Conservation (phyloP, 2,113 vertebrate species). For the Aspiorhynchus laticeps region DNA sequence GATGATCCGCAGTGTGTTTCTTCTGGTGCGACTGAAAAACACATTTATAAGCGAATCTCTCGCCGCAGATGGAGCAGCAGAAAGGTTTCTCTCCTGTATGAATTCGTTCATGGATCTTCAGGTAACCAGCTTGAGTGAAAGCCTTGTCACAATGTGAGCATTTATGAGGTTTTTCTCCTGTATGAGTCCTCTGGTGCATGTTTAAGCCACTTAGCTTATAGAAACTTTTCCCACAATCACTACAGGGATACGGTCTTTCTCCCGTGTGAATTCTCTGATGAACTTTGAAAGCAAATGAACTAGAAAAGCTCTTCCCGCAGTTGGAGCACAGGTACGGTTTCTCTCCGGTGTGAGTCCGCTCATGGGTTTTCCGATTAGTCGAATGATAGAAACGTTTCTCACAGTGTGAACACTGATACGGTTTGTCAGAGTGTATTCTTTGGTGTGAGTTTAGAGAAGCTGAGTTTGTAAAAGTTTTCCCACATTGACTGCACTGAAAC, state of each 20-base stretch:
- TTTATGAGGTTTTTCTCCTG: constrained; percentile 22
- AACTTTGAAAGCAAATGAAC: constrained; percentile 3
- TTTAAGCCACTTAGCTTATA: not conserved
- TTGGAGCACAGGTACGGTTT: constrained; percentile 19
- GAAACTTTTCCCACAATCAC: constrained; percentile 43
- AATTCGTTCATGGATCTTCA: not conserved
- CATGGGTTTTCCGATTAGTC: no score
- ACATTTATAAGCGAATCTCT: not conserved
- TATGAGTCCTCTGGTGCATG: constrained; percentile 34
- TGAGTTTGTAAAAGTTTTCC: no score
- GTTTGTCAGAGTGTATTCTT: no score
- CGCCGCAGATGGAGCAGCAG: not conserved
- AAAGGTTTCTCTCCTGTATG: not conserved
- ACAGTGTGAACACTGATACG: no score
- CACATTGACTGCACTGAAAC: no score
- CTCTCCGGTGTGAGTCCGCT: no score
- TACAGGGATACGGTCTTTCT: constrained; percentile 43
- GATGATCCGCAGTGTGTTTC: not conserved
- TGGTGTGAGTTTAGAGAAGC: no score
- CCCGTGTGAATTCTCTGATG: constrained; percentile 24
- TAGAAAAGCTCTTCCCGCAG: constrained; percentile 40
- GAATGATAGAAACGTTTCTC: no score
- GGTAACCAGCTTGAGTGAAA: not conserved
- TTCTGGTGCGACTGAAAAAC: not conserved
- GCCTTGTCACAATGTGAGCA: not conserved